Base-by-base conservation (phyloP, 2,797 vertebrate genomes). In the Eospalax fontanierii region DNA sequence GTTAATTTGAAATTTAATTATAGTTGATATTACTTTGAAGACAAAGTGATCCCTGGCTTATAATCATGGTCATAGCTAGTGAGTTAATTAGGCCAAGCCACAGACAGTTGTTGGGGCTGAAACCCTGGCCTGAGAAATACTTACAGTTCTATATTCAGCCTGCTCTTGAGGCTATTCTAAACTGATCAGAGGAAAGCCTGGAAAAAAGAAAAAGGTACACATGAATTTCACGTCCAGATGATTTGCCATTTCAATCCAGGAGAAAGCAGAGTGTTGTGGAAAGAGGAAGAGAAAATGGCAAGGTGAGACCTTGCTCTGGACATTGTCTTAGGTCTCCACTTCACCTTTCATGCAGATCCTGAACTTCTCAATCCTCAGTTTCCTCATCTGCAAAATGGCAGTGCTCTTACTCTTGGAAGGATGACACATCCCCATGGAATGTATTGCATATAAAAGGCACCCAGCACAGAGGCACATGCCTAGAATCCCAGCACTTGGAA, bases 1-100 rank as follows among this genome's bases (percentile, higher is more conserved):
- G 24, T 92, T 91, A 38, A 50, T 82, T 74, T 88, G 19, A 89
- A 92, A 86, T 88, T 82, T 71, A 46, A 75, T 80, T 28, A 33
- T 71, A 43, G 70, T 83, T 8, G n/a, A 28, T 73, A 73, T 88
- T 81, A 59, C 70, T 75, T 26, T 71, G 19, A 76, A 81, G 43
- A 57, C 14, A 66, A 74, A 87, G 40, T 38, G 65, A 91, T 4
- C 33, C 75, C 40, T 6, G 24, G n/a, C 59, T 85, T 87, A 78
- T n/a, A 90, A 26, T 57, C 18, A 46, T 38, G 24, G 16, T 70
- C 63, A n/a, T n/a, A 18, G 43, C 22, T 61, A 66, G 70, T 43
- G 30, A 78, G 1, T 79, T 90, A 57, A 83, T 61, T 30, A 61
- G 65, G 40, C 38, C 16, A 11, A 63, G 26, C 6, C 43, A 21